A percentile compares a stretch with the other conserved stretches of the same genome.
Evolutionary conservation across 2,797 vertebrate genomes (phyloP).

Genomic region (Danio aesculapii): DNA sequence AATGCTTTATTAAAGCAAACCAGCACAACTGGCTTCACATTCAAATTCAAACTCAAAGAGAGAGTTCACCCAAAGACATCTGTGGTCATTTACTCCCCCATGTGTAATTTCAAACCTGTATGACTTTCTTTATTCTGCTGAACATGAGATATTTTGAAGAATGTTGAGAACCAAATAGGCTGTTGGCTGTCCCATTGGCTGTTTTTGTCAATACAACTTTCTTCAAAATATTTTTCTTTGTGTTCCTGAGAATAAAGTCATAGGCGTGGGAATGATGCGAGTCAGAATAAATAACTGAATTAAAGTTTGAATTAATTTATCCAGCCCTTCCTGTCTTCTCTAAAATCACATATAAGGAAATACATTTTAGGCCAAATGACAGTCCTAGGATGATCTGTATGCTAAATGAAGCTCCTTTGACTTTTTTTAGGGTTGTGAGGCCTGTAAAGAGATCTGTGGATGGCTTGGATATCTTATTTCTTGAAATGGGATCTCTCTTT

Average conservation of each 20-base stretch:
- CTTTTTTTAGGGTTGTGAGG: constrained; percentile 48
- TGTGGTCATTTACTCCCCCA: too few species aligned
- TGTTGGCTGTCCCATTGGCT: too few species aligned
- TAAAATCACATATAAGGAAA: constrained; percentile 57
- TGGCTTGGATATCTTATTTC: constrained; percentile 52
- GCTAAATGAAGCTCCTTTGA: constrained; percentile 36
- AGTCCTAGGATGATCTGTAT: constrained; percentile 56
- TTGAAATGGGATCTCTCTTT: constrained; percentile 62
- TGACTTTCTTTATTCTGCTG: too few species aligned
- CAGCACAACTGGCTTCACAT: constrained; percentile 54
- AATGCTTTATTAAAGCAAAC: constrained; percentile 63
- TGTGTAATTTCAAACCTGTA: too few species aligned
- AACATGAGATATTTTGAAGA: too few species aligned
- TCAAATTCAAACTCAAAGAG: constrained; percentile 36
- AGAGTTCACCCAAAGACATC: too few species aligned
- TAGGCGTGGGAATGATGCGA: too few species aligned
- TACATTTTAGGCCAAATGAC: constrained; percentile 26
- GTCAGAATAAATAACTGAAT: too few species aligned
- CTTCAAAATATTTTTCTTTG: too few species aligned
- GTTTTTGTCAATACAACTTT: too few species aligned
- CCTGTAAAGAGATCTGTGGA: constrained; percentile 52
- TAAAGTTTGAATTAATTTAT: constrained; percentile 49
- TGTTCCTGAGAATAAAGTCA: too few species aligned
- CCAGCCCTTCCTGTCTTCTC: constrained; percentile 49
- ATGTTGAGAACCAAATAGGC: too few species aligned